Evolutionary conservation across 2,797 vertebrate species (phyloP).

Genomic region (Melanotaenia parkinsoni): DNA sequence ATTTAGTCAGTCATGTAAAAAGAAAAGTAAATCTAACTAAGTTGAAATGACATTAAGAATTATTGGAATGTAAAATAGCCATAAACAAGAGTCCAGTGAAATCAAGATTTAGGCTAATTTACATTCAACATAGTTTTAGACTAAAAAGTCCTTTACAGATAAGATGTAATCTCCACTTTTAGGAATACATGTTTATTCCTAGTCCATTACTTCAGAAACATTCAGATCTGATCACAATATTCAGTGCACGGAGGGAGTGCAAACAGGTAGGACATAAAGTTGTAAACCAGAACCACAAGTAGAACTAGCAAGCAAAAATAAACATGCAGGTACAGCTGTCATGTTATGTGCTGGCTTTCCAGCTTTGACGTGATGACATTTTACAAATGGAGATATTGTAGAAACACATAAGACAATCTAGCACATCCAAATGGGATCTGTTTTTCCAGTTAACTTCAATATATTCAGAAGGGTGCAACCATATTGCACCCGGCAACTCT

Average conservation of each 20-base stretch:
- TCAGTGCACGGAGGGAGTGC: background rate
- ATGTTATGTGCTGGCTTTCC: background rate
- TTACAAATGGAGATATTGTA: background rate
- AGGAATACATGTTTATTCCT: conserved; percentile 37
- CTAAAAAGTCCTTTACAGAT: conserved; percentile 37
- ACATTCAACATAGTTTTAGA: conserved; percentile 29
- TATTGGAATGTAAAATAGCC: background rate
- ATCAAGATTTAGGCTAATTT: conserved; percentile 5
- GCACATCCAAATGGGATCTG: conserved; percentile 10
- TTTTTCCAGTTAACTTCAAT: background rate
- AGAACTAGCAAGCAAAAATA: too few species aligned
- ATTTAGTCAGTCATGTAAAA: conserved; percentile 37
- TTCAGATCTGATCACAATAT: background rate
- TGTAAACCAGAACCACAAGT: background rate
- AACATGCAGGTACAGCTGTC: too few species aligned
- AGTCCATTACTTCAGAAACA: conserved; percentile 3
- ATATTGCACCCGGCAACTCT: conserved; percentile 7
- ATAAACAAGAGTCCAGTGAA: background rate
- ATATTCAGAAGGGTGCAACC: conserved; percentile 5
- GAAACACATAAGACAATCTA: background rate
- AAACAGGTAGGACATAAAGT: background rate
- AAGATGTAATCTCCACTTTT: background rate
- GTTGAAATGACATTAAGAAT: conserved; percentile 15
- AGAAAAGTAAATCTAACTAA: conserved; percentile 1
- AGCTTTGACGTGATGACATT: background rate